Percentiles rank a stretch among this genome's conserved stretches.
Evolutionary conservation across 2,797 vertebrate species (phyloP).

Genomic region (Pterois miles): DNA sequence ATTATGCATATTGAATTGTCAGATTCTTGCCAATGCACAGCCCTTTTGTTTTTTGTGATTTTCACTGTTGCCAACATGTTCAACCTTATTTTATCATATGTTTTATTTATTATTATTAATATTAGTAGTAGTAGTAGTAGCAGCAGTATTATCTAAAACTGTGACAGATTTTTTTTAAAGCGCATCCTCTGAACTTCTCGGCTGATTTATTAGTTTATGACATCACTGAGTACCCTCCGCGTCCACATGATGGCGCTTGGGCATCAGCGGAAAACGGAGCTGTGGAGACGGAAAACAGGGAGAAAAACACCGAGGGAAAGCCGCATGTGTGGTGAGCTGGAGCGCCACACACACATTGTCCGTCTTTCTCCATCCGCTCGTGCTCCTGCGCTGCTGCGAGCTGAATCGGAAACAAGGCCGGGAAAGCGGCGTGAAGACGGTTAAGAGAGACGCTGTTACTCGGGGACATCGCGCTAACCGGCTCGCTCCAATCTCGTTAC

Average conservation of each 20-base stretch:
- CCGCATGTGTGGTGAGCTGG: slow-evolving; percentile 13
- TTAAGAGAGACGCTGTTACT: slow-evolving; percentile 48
- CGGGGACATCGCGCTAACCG: slow-evolving; percentile 60
- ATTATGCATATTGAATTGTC: no score
- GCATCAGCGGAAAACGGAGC: slow-evolving; percentile 69
- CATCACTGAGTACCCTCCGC: background rate
- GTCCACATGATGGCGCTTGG: slow-evolving; percentile 68
- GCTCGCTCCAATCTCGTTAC: slow-evolving; percentile 77
- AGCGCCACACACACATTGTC: background rate
- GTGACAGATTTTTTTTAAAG: background rate
- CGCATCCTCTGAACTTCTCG: background rate
- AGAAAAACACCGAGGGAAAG: background rate
- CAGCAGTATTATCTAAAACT: no score
- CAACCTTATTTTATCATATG: background rate
- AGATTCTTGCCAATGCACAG: no score
- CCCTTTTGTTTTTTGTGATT: background rate
- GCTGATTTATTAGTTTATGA: background rate
- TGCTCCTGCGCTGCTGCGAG: slow-evolving; percentile 15
- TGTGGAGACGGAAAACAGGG: background rate
- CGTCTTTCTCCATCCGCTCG: background rate
- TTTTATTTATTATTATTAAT: no score
- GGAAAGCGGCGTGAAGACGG: slow-evolving; percentile 23
- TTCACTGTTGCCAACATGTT: background rate
- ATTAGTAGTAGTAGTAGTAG: no score
- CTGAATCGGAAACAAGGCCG: slow-evolving; percentile 51